These are phyloP conservation scores for Agrochola litura DNA, from an alignment of 2,888 invertebrate species.

Conservation along the genomic window DNA sequence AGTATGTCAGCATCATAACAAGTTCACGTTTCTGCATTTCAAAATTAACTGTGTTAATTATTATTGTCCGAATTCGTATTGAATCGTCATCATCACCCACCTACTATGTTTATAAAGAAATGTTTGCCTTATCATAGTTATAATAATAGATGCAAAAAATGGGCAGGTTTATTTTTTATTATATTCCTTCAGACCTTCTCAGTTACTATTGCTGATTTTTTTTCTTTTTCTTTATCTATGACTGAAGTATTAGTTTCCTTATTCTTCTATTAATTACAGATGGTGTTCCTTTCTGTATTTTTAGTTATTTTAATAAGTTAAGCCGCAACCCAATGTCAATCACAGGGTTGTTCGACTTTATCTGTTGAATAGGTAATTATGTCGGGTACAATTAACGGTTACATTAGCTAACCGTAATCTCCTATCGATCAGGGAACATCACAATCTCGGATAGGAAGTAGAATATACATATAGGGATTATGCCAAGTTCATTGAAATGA, in stretches of 20 bases:
- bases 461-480: neutral
- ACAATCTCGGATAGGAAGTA: neutral
- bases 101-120: neutral
- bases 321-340: neutral
- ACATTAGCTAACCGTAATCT: neutral
- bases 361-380: constrained; percentile 2
- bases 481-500: constrained; percentile 13
- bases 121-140: too few relatives aligned
- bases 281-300: neutral
- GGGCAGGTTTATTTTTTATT: neutral
- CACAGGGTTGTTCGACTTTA: neutral
- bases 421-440: neutral
- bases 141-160: neutral
- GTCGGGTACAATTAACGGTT: neutral
- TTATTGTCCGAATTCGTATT: neutral
- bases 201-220: neutral
- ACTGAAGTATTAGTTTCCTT: neutral
- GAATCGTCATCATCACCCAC: neutral
- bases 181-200: neutral
- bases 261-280: neutral
- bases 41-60: neutral
- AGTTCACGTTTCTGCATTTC: neutral
- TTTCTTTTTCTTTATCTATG: neutral
- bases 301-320: neutral
- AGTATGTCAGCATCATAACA: neutral